A percentile compares a stretch with the other conserved stretches of the same genome.
Evolutionary conservation across 2,888 invertebrate species (phyloP).

Genomic region (Eristalis arbustorum): DNA sequence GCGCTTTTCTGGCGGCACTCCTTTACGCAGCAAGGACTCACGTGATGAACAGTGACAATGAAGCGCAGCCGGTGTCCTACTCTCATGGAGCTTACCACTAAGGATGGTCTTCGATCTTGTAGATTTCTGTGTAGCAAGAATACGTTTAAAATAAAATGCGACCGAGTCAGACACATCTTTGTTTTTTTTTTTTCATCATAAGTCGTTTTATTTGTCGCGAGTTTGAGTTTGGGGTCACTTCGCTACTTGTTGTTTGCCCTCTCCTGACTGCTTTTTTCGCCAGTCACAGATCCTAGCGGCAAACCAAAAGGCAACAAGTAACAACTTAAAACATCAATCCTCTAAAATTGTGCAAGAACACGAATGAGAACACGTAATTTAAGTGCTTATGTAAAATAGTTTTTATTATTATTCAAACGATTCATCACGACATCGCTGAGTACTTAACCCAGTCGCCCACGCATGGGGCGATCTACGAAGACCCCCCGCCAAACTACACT

Average conservation of each 20-base stretch:
- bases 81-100: slow-evolving; percentile 54
- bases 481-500: slow-evolving; percentile 72
- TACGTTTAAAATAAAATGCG: background rate
- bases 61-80: slow-evolving; percentile 70
- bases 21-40: slow-evolving; percentile 78
- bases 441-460: slow-evolving; percentile 30
- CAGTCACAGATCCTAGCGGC: too few species aligned
- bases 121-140: background rate
- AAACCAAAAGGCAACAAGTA: too few species aligned
- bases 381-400: background rate
- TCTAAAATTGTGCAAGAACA: background rate
- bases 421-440: slow-evolving; percentile 33
- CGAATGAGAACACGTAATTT: background rate
- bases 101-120: background rate
- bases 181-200: background rate
- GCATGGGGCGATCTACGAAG: slow-evolving; percentile 18
- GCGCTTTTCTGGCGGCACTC: slow-evolving; percentile 84
- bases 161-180: background rate
- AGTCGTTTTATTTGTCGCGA: too few species aligned
- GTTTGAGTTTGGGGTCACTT: too few species aligned
- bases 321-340: background rate
- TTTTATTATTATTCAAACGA: slow-evolving; percentile 24
- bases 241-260: too few species aligned
- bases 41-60: slow-evolving; percentile 71
- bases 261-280: too few species aligned